Base-by-base conservation (phyloP, 2,888 invertebrate species). In the Euproctis similis region DNA sequence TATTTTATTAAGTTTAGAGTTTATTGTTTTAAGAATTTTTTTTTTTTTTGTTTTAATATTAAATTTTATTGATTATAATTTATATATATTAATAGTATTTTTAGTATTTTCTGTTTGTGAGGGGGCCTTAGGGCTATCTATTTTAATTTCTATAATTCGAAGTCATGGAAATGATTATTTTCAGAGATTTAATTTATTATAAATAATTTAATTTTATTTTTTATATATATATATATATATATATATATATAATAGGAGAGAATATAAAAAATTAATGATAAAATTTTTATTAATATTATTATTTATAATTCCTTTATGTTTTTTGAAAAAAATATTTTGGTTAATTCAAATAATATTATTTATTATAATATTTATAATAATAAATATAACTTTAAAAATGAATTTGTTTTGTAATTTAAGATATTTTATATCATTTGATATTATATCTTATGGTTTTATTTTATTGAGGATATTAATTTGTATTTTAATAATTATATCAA, bases 91-190 rank as follows among this genome's bases (percentile, higher is more conserved):
- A 53, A 82, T 89, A 64, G 63, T 88, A 61, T 89, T 87, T 87
- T 84, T 89, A 64, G 78, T 84, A 31, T 85, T 89, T 78, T 77
- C 82, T 36, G 89, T 89, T 27, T 89, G 89, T 87, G 90, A 90
- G 12, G 87, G 88, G 0, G 86, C 85, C 45, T 85, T 90, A 71
- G 89, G 88, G 0, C 51, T 90, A 53, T 86, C 87, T 4, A 80
- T 90, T 85, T 82, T 90, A 70, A 81, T 89, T 48, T 75, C 81
- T 23, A 73, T 89, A 73, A 82, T 88, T 82, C 88, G 88, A 7
- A 78, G 78, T 36, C 81, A 87, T 78, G 89, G 89, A 0, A 88
- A 86, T 80, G 88, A 89, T 86, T 87, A 86, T 85, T 86, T 87
- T 84, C 75, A 85, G 64, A 75, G 80, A 56, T 87, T 87, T 80